Evolutionary conservation across 2,888 invertebrate genomes (phyloP).

Genomic region (Bellardia bayeri): DNA sequence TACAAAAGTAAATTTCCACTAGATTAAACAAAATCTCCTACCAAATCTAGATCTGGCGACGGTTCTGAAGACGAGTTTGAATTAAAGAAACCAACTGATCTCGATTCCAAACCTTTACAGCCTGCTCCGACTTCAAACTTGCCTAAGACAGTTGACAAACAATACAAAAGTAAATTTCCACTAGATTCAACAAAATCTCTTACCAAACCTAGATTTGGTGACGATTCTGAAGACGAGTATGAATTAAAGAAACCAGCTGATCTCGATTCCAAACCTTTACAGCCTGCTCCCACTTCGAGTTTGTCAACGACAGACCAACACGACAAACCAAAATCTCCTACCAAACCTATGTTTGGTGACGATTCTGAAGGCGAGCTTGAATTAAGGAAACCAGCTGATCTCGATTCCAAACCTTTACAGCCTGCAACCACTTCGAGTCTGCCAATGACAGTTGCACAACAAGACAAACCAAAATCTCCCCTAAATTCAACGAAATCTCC

Average conservation of each 20-base stretch:
- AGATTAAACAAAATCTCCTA: neutral
- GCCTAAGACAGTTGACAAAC: neutral
- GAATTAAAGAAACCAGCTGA: neutral
- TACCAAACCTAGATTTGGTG: neutral
- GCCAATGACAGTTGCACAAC: neutral
- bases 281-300: too few species aligned
- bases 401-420: too few species aligned
- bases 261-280: neutral
- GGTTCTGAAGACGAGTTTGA: slow-evolving; percentile 43
- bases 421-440: neutral
- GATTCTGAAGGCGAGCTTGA: neutral
- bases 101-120: neutral
- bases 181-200: neutral
- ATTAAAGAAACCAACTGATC: neutral
- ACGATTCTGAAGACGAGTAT: neutral
- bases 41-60: neutral
- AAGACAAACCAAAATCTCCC: neutral
- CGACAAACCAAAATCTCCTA: neutral
- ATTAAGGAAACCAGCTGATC: neutral
- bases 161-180: slow-evolving; percentile 8
- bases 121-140: neutral
- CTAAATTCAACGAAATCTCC: neutral
- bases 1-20: slow-evolving; percentile 26
- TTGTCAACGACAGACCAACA: neutral
- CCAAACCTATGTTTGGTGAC: neutral